Conservation (phyloP, 2,113 vertebrate genomes). For the Haemorhous mexicanus region DNA sequence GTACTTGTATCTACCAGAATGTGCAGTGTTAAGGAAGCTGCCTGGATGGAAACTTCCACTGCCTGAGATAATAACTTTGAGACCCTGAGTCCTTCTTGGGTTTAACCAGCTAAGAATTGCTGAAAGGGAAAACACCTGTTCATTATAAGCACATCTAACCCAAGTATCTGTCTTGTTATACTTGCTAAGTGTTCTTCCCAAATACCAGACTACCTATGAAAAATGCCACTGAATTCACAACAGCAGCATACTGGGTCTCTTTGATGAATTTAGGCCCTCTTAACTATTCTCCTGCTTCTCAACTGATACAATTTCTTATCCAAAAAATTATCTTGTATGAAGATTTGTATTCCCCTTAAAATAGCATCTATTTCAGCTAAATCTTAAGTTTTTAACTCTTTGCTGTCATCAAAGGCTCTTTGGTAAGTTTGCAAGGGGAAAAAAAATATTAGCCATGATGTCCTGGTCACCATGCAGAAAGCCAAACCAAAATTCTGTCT, state of each 20-base stretch:
- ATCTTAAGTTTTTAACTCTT: not conserved
- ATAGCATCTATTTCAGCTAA: not conserved
- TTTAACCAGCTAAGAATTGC: not conserved
- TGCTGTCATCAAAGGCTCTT: not conserved
- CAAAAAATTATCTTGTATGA: not conserved
- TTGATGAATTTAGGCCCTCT: not conserved
- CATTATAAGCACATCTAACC: not conserved
- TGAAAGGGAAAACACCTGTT: not conserved
- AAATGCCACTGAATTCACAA: not conserved
- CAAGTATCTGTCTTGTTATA: not conserved
- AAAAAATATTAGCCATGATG: not conserved
- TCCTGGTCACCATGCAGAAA: not conserved
- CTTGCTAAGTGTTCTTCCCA: not conserved
- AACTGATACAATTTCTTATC: not conserved
- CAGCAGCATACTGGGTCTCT: not conserved
- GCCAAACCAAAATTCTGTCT: not conserved
- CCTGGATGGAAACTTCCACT: not conserved
- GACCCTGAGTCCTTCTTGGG: not conserved
- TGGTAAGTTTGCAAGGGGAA: not conserved
- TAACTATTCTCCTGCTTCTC: not conserved
- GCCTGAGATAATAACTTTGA: not conserved
- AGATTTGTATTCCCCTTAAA: not conserved
- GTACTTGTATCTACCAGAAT: not conserved
- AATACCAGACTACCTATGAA: not conserved
- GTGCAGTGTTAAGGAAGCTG: not conserved